These are phyloP conservation scores for Liposcelis brunnea DNA, from an alignment of 2,888 invertebrate genomes.

Conservation along the genomic window DNA sequence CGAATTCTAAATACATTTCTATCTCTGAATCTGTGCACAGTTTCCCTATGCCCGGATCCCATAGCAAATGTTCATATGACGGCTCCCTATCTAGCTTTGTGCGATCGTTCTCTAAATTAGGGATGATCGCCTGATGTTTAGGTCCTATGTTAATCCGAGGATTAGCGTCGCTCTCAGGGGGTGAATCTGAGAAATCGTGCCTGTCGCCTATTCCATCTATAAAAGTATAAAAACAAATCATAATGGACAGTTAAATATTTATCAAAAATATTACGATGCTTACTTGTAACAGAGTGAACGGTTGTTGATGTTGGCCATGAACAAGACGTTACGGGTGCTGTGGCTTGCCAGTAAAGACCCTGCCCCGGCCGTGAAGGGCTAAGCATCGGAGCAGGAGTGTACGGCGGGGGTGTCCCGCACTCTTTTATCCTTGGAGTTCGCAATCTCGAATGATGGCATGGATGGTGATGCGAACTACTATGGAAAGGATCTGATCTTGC, in stretches of 20 bases:
- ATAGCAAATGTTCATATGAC: constrained; percentile 52
- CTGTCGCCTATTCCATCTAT: background rate
- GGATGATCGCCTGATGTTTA: constrained; percentile 71
- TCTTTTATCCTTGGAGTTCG: constrained; percentile 29
- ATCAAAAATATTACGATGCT: background rate
- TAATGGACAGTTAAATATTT: too few relatives aligned
- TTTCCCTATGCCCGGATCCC: constrained; percentile 68
- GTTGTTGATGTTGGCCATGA: constrained; percentile 22
- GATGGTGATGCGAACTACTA: constrained; percentile 30
- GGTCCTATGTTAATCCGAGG: constrained; percentile 77
- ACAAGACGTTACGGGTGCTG: constrained; percentile 23
- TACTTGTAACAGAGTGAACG: background rate
- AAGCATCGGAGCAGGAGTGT: constrained; percentile 87
- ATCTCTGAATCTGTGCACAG: constrained; percentile 61
- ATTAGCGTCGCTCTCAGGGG: constrained; percentile 34
- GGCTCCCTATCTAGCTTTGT: constrained; percentile 35
- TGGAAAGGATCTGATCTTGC: constrained; percentile 33
- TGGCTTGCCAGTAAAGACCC: constrained; percentile 53
- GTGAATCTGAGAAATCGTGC: constrained; percentile 21
- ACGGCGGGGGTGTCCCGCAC: constrained; percentile 34
- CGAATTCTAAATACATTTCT: constrained; percentile 86
- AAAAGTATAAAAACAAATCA: too few relatives aligned
- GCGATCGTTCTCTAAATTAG: constrained; percentile 30
- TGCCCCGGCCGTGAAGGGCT: constrained; percentile 80
- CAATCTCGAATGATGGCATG: constrained; percentile 32